phyloP scores from a whole-genome alignment of 2,797 vertebrate genomes.

The Thaleichthys pacificus region DNA sequence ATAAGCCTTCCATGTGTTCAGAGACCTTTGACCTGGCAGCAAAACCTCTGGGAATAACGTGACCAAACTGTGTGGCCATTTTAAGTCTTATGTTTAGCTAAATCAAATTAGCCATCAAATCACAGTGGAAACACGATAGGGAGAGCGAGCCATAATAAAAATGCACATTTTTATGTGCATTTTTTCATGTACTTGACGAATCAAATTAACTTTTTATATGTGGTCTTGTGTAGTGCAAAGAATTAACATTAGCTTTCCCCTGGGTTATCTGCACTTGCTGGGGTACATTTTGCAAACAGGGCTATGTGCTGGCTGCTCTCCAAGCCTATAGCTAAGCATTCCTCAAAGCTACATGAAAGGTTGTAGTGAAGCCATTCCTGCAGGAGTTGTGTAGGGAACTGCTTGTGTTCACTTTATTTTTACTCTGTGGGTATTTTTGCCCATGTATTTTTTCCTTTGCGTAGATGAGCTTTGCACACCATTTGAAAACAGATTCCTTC shows the following conservation, averaged over 20 bases:
- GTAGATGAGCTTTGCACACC: slow-evolving; percentile 26
- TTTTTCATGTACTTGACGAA: slow-evolving; percentile 28
- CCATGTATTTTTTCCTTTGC: slow-evolving; percentile 54
- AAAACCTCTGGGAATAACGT: too few relatives aligned
- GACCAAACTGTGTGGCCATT: too few relatives aligned
- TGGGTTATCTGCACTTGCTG: slow-evolving; percentile 6
- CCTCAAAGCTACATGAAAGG: too few relatives aligned
- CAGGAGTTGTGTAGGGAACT: slow-evolving; percentile 42
- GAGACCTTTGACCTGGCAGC: too few relatives aligned
- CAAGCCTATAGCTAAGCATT: too few relatives aligned
- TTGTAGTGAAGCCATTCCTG: slow-evolving; percentile 26
- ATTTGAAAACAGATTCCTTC: slow-evolving; percentile 38
- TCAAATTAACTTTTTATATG: slow-evolving; percentile 44
- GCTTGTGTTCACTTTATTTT: slow-evolving; percentile 56
- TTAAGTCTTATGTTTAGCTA: too few relatives aligned
- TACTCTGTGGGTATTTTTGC: slow-evolving; percentile 57
- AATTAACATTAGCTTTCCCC: slow-evolving; percentile 31
- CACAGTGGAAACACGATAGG: not conserved
- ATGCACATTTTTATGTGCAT: too few relatives aligned
- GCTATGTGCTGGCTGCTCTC: slow-evolving; percentile 17
- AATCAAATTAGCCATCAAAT: too few relatives aligned
- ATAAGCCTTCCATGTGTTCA: too few relatives aligned
- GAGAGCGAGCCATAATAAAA: not conserved
- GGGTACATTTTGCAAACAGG: slow-evolving; percentile 19
- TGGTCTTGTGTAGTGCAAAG: slow-evolving; percentile 37